Percentiles rank a stretch among this genome's conserved stretches.
Evolutionary conservation across 2,113 vertebrate species (phyloP).

Genomic region (Caranx ignobilis): DNA sequence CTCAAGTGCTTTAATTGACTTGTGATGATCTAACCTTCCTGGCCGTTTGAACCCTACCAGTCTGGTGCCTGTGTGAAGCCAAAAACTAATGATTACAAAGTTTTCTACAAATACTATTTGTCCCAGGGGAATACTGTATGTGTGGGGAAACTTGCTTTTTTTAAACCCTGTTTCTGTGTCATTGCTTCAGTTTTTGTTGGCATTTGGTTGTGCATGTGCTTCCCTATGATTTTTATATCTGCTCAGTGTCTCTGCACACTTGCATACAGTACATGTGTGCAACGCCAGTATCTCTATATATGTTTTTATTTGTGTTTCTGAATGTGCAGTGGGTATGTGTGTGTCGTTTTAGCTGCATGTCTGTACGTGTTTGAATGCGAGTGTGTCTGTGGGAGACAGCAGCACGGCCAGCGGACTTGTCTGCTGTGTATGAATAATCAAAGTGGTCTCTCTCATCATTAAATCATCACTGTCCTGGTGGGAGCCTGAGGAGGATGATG

Average conservation of each 20-base stretch:
- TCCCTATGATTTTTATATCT: conserved; percentile 15
- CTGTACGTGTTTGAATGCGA: conserved; percentile 34
- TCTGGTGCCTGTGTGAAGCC: conserved; percentile 17
- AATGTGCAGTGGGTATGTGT: conserved; percentile 2
- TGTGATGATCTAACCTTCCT: conserved; percentile 45
- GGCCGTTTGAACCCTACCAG: background rate
- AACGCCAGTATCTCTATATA: conserved; percentile 17
- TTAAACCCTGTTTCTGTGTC: conserved; percentile 15
- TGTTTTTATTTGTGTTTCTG: conserved; percentile 37
- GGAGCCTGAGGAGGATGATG: conserved; percentile 73
- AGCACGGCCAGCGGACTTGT: conserved; percentile 69
- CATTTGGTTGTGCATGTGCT: conserved; percentile 32
- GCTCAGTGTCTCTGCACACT: conserved; percentile 16
- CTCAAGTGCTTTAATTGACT: conserved; percentile 52
- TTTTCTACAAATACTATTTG: conserved; percentile 30
- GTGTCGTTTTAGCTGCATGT: conserved; percentile 4
- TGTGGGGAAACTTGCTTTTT: conserved; percentile 6
- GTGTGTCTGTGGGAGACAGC: conserved; percentile 66
- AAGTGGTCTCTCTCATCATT: conserved; percentile 86
- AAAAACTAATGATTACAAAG: conserved; percentile 51
- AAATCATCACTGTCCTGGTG: conserved; percentile 77
- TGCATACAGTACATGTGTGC: conserved; percentile 26
- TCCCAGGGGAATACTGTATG: conserved; percentile 7
- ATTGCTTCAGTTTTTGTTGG: conserved; percentile 24
- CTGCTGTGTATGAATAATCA: conserved; percentile 87